Evolutionary conservation across 2,113 vertebrate genomes (phyloP).

Genomic region (Carassius gibelio): DNA sequence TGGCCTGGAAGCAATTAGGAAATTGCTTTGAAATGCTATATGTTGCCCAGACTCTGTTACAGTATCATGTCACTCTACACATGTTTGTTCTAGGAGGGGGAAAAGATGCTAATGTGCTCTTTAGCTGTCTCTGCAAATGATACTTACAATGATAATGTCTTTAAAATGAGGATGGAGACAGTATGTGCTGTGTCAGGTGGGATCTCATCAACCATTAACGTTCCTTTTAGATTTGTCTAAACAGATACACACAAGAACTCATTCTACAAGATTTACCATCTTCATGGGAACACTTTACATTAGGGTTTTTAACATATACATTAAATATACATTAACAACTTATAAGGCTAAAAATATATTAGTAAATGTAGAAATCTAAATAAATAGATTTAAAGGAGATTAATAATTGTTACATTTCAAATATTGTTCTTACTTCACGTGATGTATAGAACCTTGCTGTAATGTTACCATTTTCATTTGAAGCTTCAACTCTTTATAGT

Average conservation of each 20-base stretch:
- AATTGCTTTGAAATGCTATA: constrained; percentile 80
- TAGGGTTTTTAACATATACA: no score
- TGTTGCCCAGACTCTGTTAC: constrained; percentile 76
- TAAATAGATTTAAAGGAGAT: no score
- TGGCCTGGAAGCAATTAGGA: constrained; percentile 82
- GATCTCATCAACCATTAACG: constrained; percentile 20
- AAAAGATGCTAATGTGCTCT: constrained; percentile 75
- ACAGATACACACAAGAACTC: not conserved
- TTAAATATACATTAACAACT: no score
- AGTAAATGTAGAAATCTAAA: no score
- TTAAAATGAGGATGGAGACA: constrained; percentile 23
- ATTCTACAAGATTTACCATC: not conserved
- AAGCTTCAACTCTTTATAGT: not conserved
- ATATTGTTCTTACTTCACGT: no score
- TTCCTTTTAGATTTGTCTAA: not conserved
- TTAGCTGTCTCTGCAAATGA: constrained; percentile 70
- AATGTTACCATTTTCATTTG: not conserved
- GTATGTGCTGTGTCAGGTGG: constrained; percentile 27
- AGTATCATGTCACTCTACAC: constrained; percentile 78
- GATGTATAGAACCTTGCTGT: no score
- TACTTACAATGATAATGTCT: constrained; percentile 69
- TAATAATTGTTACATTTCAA: no score
- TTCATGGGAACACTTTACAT: no score
- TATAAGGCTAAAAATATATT: no score
- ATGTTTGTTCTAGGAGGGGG: constrained; percentile 70